Evolutionary conservation across 2,797 vertebrate genomes (phyloP).

Genomic region (Urophycis tenuis): DNA sequence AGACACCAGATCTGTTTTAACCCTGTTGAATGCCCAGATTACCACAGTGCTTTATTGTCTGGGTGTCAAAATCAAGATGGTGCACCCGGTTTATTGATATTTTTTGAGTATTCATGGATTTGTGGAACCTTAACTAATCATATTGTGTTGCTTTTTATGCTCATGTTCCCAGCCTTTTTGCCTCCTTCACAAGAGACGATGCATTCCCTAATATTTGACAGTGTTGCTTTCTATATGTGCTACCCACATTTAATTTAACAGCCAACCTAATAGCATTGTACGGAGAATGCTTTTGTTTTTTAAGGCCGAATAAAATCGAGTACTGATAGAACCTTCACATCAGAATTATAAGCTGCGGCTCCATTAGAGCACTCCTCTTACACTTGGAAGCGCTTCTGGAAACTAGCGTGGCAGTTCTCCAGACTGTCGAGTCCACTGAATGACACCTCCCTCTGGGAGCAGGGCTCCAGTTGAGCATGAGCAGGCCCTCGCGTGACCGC

Average conservation of each 20-base stretch:
- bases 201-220: not conserved
- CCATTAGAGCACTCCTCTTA: not conserved
- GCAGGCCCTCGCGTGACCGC: conserved; percentile 16
- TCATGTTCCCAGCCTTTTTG: not conserved
- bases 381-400: not conserved
- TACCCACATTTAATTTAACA: not conserved
- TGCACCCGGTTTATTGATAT: no score
- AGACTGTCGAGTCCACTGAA: conserved; percentile 2
- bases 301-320: not conserved
- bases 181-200: not conserved
- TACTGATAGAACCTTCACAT: not conserved
- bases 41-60: no score
- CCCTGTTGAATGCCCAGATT: not conserved
- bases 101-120: not conserved
- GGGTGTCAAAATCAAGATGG: no score
- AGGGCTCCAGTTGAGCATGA: conserved; percentile 30
- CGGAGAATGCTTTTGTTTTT: not conserved
- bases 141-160: not conserved
- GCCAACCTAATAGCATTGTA: not conserved
- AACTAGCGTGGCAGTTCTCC: conserved; percentile 2
- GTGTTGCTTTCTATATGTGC: not conserved
- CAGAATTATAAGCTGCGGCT: not conserved
- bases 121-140: not conserved
- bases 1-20: not conserved
- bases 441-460: conserved; percentile 25